phyloP scores from a whole-genome alignment of 2,888 invertebrate genomes.

The Drosophila flavopinicola region DNA sequence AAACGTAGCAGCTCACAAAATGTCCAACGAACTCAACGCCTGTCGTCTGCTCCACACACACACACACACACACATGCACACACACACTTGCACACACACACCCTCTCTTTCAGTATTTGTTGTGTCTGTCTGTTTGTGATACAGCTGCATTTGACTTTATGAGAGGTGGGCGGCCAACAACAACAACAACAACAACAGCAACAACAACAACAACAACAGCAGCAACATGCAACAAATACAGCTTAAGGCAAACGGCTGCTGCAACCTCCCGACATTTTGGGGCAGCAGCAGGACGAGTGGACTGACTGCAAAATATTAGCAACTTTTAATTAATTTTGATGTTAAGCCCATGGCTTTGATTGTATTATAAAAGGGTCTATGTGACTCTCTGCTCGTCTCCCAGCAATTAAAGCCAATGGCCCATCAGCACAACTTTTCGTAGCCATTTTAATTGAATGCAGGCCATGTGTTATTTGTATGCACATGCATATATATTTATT shows the following conservation, averaged over 20 bases:
- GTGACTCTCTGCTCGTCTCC: background rate
- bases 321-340: conserved; percentile 63
- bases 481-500: background rate
- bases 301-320: conserved; percentile 39
- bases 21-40: conserved; percentile 75
- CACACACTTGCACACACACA: too few relatives aligned
- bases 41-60: conserved; percentile 52
- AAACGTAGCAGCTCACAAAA: conserved; percentile 72
- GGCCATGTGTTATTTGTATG: background rate
- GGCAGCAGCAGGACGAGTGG: background rate
- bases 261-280: conserved; percentile 6
- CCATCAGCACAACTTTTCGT: background rate
- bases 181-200: too few relatives aligned
- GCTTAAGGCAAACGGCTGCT: conserved; percentile 46
- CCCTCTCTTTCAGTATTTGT: conserved; percentile 3
- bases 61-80: conserved; percentile 6
- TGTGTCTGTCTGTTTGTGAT: conserved; percentile 53
- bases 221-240: conserved; percentile 46
- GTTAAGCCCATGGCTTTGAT: conserved; percentile 41
- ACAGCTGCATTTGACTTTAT: conserved; percentile 64
- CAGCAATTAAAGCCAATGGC: conserved; percentile 6
- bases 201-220: too few relatives aligned
- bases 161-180: conserved; percentile 7
- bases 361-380: conserved; percentile 6
- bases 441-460: background rate